Percentiles rank a stretch among this genome's conserved stretches.
phyloP scores from a whole-genome alignment of 2,113 vertebrate species.

The Platichthys flesus region DNA sequence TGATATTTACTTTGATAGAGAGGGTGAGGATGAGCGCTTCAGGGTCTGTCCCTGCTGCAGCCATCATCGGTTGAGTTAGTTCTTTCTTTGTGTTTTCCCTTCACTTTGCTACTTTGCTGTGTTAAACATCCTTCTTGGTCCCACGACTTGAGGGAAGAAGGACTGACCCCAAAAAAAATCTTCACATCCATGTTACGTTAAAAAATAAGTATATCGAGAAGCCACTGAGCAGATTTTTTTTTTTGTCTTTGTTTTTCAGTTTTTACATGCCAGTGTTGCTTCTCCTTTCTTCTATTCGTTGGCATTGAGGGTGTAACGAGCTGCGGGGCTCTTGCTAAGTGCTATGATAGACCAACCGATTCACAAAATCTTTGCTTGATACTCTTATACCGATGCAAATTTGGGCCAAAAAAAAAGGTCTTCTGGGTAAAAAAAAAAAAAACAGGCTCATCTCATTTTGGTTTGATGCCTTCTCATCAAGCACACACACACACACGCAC shows the following conservation, averaged over 20 bases:
- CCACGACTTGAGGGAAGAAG: conserved; percentile 64
- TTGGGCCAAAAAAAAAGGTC: conserved; percentile 47
- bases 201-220: conserved; percentile 69
- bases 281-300: conserved; percentile 74
- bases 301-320: conserved; percentile 74
- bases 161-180: conserved; percentile 29
- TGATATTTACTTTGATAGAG: conserved; percentile 81
- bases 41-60: conserved; percentile 46
- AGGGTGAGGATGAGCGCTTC: conserved; percentile 52
- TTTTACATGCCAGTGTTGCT: conserved; percentile 67
- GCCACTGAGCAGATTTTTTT: conserved; percentile 79
- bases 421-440: conserved; percentile 56
- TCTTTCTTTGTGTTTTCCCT: conserved; percentile 75
- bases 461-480: conserved; percentile 74
- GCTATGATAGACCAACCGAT: conserved; percentile 77
- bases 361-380: conserved; percentile 72
- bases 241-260: conserved; percentile 69
- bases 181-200: conserved; percentile 74
- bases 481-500: not conserved
- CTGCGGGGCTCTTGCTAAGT: conserved; percentile 78
- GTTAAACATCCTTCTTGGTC: conserved; percentile 73
- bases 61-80: conserved; percentile 51
- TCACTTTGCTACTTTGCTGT: conserved; percentile 79
- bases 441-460: conserved; percentile 78
- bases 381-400: conserved; percentile 63